phyloP scores from a whole-genome alignment of 2,888 invertebrate genomes.

The Ischnus inquisitorius region DNA sequence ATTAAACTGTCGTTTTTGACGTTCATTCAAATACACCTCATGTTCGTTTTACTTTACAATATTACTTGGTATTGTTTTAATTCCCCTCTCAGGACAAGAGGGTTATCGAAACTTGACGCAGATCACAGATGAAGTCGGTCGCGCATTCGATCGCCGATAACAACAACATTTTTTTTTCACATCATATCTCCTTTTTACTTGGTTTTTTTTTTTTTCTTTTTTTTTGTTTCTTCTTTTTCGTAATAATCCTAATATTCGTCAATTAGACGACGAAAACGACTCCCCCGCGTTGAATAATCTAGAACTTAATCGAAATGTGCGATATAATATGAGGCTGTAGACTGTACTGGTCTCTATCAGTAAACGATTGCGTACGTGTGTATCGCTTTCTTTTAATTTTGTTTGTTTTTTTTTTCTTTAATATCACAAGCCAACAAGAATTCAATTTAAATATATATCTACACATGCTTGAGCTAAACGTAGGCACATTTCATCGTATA shows the following conservation, averaged over 20 bases:
- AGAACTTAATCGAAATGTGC: slow-evolving; percentile 55
- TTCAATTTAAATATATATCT: slow-evolving; percentile 69
- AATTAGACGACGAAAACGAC: slow-evolving; percentile 3
- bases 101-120: slow-evolving; percentile 57
- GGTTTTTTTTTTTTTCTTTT: slow-evolving; percentile 31
- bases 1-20: slow-evolving; percentile 20
- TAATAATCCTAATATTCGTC: slow-evolving; percentile 31
- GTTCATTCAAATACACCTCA: slow-evolving; percentile 31
- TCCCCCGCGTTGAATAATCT: slow-evolving; percentile 12
- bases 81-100: slow-evolving; percentile 43
- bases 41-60: slow-evolving; percentile 41
- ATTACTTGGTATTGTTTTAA: slow-evolving; percentile 40
- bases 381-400: slow-evolving; percentile 28
- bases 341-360: slow-evolving; percentile 53
- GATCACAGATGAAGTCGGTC: slow-evolving; percentile 71
- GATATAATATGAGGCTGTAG: slow-evolving; percentile 32
- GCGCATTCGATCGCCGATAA: slow-evolving; percentile 67
- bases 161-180: slow-evolving; percentile 58
- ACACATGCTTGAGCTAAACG: slow-evolving; percentile 75
- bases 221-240: slow-evolving; percentile 21
- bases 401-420: slow-evolving; percentile 56
- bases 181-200: slow-evolving; percentile 28
- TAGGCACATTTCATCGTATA: slow-evolving; percentile 56
- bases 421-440: slow-evolving; percentile 75
- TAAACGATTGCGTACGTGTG: slow-evolving; percentile 57